phyloP scores from a whole-genome alignment of 1,140 invertebrate genomes.

The Oncopeltus fasciatus region DNA sequence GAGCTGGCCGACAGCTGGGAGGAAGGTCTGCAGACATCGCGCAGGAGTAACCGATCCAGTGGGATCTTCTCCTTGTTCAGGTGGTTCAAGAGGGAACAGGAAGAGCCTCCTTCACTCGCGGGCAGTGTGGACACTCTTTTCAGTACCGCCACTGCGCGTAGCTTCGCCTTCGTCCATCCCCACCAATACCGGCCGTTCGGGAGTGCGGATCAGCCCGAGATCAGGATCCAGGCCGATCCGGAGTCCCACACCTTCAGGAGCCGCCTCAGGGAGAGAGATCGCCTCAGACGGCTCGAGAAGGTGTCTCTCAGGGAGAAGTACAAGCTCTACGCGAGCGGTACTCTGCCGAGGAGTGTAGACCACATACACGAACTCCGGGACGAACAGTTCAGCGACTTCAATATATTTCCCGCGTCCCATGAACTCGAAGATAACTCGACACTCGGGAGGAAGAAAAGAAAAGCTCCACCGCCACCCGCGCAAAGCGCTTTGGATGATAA shows the following conservation, averaged over 20 bases:
- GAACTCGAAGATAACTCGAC: constrained; percentile 21
- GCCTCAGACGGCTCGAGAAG: constrained; percentile 36
- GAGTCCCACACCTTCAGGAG: constrained; percentile 44
- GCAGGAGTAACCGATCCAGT: constrained; percentile 19
- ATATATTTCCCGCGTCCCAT: constrained; percentile 11
- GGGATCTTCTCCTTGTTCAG: constrained; percentile 36
- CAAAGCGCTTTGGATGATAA: background rate
- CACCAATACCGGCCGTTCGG: constrained; percentile 33
- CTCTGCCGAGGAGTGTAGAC: constrained; percentile 22
- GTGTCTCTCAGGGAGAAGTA: constrained; percentile 46
- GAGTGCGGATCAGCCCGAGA: constrained; percentile 27
- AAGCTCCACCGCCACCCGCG: constrained; percentile 27
- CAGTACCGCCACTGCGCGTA: constrained; percentile 52
- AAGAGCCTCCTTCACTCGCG: constrained; percentile 30
- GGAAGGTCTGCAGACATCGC: background rate
- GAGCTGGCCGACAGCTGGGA: background rate
- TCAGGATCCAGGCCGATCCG: constrained; percentile 33
- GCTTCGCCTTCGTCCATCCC: constrained; percentile 51
- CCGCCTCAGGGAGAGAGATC: constrained; percentile 41
- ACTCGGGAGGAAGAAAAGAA: constrained; percentile 26
- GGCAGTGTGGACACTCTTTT: constrained; percentile 42
- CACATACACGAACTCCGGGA: constrained; percentile 13
- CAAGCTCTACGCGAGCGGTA: constrained; percentile 38
- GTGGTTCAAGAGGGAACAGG: constrained; percentile 33
- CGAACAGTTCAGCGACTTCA: constrained; percentile 16